Evolutionary conservation across 2,888 invertebrate genomes (phyloP).

Genomic region (Tryphoninae sp.): DNA sequence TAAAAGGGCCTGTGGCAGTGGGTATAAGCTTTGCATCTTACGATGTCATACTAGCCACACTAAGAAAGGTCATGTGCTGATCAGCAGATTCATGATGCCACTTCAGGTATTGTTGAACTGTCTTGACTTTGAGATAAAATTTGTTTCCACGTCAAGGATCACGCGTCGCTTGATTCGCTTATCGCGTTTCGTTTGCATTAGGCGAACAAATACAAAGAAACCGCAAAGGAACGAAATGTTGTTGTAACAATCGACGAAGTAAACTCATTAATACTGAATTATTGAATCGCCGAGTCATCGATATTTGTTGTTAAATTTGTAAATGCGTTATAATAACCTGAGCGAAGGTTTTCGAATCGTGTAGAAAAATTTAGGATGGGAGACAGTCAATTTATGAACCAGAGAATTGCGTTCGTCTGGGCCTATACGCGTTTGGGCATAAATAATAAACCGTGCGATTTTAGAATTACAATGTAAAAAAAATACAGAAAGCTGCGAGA

Average conservation of each 20-base stretch:
- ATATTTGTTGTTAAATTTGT: constrained; percentile 37
- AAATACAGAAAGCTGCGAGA: neutral
- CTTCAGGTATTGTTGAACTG: neutral
- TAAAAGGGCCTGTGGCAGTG: constrained; percentile 94
- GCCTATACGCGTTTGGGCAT: neutral
- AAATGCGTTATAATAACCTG: constrained; percentile 9
- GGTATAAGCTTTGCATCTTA: constrained; percentile 98
- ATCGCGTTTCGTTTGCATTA: neutral
- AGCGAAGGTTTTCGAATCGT: neutral
- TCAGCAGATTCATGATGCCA: neutral
- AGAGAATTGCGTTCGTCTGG: neutral
- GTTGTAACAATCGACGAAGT: neutral
- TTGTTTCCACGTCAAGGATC: neutral
- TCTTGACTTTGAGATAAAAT: neutral
- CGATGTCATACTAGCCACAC: constrained; percentile 88
- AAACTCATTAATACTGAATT: neutral
- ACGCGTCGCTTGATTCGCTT: neutral
- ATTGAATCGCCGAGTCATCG: neutral
- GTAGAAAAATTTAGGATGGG: neutral
- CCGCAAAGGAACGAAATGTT: constrained; percentile 1
- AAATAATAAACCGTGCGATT: neutral
- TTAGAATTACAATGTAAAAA: neutral
- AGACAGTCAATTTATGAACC: neutral
- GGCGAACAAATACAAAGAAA: neutral
- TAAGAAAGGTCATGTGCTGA: constrained; percentile 80